Evolutionary conservation across 2,113 vertebrate species (phyloP), one percentile per base, ranked within the genome.

Genomic region (Phaetusa simplex): DNA sequence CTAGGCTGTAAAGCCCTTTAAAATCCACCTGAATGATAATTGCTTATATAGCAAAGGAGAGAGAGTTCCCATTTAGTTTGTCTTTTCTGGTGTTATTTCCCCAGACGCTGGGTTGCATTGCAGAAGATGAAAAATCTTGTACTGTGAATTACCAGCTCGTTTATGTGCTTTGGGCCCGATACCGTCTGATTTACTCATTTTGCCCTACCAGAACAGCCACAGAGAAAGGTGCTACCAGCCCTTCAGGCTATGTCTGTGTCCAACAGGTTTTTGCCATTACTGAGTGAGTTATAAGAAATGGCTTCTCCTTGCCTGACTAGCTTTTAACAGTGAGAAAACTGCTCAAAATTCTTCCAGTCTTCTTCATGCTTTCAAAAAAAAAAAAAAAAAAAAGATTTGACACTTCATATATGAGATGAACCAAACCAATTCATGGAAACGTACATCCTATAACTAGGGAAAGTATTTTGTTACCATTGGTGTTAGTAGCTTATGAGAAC

Each of bases 391-490:
- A 53, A 24, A 24, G 2, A n/a, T 66, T 88, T 76, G 66, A 88
- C 90, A 86, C 94, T 93, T 93, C 92, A 70, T 81, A 66, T 56
- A 59, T 6, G 56, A 97, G 94, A 97, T 96, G 94, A 96, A 96
- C 89, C 85, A 93, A 97, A 90, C 66, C 70, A 72, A 87, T 95
- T 94, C 94, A 95, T 96, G 91, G 93, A 97, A 97, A 96, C 40
- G 85, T 96, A 90, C 91, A 94, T 94, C 96, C 79, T 88, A 90
- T 69, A 97, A 95, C 45, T 50, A 84, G 82, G 94, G 82, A 97
- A 97, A 96, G 89, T 96, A 96, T 97, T 96, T 96, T 96, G 86
- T 97, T 97, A 95, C 97, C 88, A 65, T 62, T 93, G 94, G 95
- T 97, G 97, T 95, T 96, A 95, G 45, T 40, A 90, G 94, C 84